Evolutionary conservation across 1,140 invertebrate genomes (phyloP).

Genomic region (Drosophila teissieri): DNA sequence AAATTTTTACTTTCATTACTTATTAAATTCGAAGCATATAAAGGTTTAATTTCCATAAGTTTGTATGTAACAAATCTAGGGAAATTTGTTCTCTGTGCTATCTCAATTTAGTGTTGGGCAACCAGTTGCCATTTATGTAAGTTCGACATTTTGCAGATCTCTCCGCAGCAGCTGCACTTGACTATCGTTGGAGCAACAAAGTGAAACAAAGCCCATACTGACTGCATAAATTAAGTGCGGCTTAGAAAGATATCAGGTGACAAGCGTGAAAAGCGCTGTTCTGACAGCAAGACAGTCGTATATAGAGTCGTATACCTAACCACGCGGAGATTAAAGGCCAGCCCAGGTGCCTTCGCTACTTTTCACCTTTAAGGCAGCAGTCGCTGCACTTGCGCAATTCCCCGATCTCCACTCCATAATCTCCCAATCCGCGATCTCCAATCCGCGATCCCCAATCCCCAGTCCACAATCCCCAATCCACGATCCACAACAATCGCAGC

Average conservation of each 20-base stretch:
- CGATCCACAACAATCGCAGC: conserved; percentile 4
- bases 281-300: conserved; percentile 36
- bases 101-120: conserved; percentile 2
- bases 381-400: conserved; percentile 46
- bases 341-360: conserved; percentile 15
- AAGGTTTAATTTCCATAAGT: no score
- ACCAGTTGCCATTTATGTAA: conserved; percentile 75
- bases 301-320: neutral
- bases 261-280: conserved; percentile 68
- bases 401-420: neutral
- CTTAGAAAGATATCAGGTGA: conserved; percentile 73
- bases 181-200: conserved; percentile 31
- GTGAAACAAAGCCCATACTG: conserved; percentile 43
- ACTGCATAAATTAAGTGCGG: conserved; percentile 69
- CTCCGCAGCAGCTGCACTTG: conserved; percentile 32
- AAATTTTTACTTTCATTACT: no score
- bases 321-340: conserved; percentile 68
- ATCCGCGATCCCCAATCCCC: neutral
- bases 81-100: neutral
- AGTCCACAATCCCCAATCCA: neutral
- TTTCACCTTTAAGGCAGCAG: conserved; percentile 30
- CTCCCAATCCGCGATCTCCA: neutral
- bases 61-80: neutral
- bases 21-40: no score
- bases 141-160: conserved; percentile 75